phyloP scores from a whole-genome alignment of 2,113 vertebrate species.

The Trichomycterus rosablanca region DNA sequence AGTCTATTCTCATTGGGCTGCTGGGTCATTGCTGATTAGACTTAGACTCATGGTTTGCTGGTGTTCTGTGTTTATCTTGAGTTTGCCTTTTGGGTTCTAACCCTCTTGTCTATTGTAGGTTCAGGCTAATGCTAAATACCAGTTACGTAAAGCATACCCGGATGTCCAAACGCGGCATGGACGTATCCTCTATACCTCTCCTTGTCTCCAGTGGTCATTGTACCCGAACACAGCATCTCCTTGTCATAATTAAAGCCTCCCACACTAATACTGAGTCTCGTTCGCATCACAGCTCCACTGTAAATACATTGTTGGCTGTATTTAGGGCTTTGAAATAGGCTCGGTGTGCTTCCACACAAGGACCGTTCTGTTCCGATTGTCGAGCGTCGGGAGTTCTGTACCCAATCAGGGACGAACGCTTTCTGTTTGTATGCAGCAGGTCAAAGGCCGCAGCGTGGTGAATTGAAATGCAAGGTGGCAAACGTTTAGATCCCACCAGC shows the following conservation, averaged over 20 bases:
- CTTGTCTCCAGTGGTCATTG: slow-evolving; percentile 16
- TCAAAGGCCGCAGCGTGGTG: slow-evolving; percentile 24
- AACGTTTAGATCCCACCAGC: slow-evolving; percentile 24
- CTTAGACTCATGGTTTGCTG: too few relatives aligned
- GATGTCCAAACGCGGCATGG: too few relatives aligned
- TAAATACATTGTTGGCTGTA: slow-evolving; percentile 47
- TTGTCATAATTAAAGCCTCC: slow-evolving; percentile 39
- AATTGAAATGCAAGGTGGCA: slow-evolving; percentile 35
- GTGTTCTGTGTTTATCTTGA: too few relatives aligned
- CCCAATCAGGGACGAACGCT: slow-evolving; percentile 13
- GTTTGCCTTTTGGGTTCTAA: too few relatives aligned
- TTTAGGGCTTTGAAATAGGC: slow-evolving; percentile 39
- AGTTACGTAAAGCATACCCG: too few relatives aligned
- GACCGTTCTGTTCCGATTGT: slow-evolving; percentile 15
- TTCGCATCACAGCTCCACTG: slow-evolving; percentile 33
- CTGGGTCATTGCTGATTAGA: too few relatives aligned
- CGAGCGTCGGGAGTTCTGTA: slow-evolving; percentile 25
- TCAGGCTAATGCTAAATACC: too few relatives aligned
- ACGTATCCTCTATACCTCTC: too few relatives aligned
- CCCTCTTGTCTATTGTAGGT: too few relatives aligned
- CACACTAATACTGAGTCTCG: slow-evolving; percentile 28
- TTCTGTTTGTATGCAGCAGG: slow-evolving; percentile 10
- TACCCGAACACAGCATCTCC: slow-evolving; percentile 44
- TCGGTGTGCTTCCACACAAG: too few relatives aligned
- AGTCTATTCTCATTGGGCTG: too few relatives aligned